Percentiles rank a stretch among this genome's conserved stretches.
Conservation (phyloP, 2,797 vertebrate species). For the Lithobates pipiens region DNA sequence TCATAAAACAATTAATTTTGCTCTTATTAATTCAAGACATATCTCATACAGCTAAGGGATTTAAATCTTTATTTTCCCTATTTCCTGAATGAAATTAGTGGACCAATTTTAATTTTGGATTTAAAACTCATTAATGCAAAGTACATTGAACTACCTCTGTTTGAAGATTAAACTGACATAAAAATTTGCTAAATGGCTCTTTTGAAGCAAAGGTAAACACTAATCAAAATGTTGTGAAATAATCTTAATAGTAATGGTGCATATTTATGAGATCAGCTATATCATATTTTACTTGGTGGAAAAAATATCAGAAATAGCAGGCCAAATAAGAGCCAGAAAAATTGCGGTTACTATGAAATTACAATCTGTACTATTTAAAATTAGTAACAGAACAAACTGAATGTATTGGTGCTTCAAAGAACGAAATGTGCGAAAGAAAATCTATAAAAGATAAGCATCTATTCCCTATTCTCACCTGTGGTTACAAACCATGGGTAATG, state of each 20-base stretch:
- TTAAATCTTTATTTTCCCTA: slow-evolving; percentile 53
- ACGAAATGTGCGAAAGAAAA: too few species aligned
- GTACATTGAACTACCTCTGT: slow-evolving; percentile 48
- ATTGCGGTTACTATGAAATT: neutral
- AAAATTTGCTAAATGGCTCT: slow-evolving; percentile 65
- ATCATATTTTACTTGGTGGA: slow-evolving; percentile 50
- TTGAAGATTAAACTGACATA: slow-evolving; percentile 64
- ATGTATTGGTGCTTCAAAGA: too few species aligned
- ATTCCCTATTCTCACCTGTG: too few species aligned
- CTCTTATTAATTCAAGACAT: slow-evolving; percentile 57
- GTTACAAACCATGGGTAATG: too few species aligned
- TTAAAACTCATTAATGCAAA: slow-evolving; percentile 67
- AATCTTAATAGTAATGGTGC: slow-evolving; percentile 57
- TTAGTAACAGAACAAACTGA: too few species aligned
- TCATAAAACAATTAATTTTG: slow-evolving; percentile 54
- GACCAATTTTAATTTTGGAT: slow-evolving; percentile 64
- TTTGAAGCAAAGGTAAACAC: slow-evolving; percentile 69
- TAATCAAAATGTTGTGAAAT: slow-evolving; percentile 68
- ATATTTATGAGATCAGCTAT: slow-evolving; percentile 62
- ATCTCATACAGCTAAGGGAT: slow-evolving; percentile 52
- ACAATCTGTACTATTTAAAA: neutral
- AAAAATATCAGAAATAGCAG: slow-evolving; percentile 30
- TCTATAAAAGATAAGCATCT: too few species aligned
- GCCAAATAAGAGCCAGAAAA: neutral
- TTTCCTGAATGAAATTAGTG: slow-evolving; percentile 56